Base-by-base conservation (phyloP, 1,140 invertebrate genomes). In the Sycophila sp. region DNA sequence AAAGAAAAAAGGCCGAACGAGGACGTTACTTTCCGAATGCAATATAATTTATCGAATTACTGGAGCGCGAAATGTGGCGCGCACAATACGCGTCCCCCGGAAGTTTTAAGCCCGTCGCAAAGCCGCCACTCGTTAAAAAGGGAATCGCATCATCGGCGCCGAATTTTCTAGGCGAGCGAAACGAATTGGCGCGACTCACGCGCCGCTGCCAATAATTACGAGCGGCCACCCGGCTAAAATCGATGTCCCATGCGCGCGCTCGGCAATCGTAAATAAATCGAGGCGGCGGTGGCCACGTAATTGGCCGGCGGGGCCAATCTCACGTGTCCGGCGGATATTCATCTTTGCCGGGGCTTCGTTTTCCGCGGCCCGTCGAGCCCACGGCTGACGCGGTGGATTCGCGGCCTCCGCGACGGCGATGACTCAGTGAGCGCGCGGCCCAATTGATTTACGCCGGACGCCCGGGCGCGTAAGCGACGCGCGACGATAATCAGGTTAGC, bases 401-500 rank as follows among this genome's bases (percentile, higher is more conserved):
- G 26, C 15, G 49, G 19, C 24, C 28, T 17, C 26, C 26, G n/a
- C n/a, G 24, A 26, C 5, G 11, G 19, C 11, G 26, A 17, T 47
- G 17, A 22, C 42, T 1, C 42, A 10, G 19, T 2, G 17, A 47
- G 13, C 2, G 11, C 42, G 42, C 4, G 42, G 10, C 4, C 7
- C 67, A 71, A 70, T 75, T 76, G 63, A 75, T 75, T 73, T 67
- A 53, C 66, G 63, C 26, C 65, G 68, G 38, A 49, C 66, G 22
- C 28, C 40, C 28, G 40, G 56, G 19, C 68, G 59, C 58, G 19
- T 55, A 73, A 70, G 24, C 0, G 17, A 34, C 28, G 60, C 55
- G 19, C 11, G 24, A 49, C 24, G 55, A 17, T 59, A 65, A 71
- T 71, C 59, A 65, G 62, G 64, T 67, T 60, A 72, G 3, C 19